These are phyloP conservation scores for Saguinus imperator DNA, from an alignment of 2,113 vertebrate species.

Conservation along the genomic window DNA sequence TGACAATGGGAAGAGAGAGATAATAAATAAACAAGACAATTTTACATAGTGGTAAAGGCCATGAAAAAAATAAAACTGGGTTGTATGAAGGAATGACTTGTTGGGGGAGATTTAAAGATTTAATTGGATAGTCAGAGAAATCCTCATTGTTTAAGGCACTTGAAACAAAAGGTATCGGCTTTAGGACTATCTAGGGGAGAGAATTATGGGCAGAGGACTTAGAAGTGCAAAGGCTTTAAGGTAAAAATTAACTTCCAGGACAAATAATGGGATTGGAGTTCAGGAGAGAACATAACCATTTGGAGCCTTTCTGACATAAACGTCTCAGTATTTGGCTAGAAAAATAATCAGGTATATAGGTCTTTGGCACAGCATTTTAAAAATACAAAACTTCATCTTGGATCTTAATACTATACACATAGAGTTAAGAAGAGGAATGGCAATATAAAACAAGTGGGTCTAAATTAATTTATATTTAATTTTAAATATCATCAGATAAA, in stretches of 20 bases:
- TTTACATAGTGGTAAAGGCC: neutral
- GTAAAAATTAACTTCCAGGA: neutral
- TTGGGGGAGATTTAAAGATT: neutral
- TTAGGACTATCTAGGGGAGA: neutral
- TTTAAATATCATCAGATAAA: neutral
- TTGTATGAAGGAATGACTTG: neutral
- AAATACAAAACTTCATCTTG: neutral
- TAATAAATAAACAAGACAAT: neutral
- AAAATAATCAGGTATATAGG: neutral
- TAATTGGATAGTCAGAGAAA: slow-evolving; percentile 15
- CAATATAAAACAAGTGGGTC: neutral
- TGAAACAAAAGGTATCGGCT: neutral
- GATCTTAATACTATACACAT: neutral
- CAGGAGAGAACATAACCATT: neutral
- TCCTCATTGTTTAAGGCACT: neutral
- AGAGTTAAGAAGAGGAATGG: neutral
- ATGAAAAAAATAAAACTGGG: neutral
- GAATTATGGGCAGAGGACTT: neutral
- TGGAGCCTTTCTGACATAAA: neutral
- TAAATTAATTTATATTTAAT: slow-evolving; percentile 22
- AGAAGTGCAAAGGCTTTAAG: neutral
- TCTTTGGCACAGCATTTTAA: neutral
- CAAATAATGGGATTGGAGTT: neutral
- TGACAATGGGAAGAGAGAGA: neutral
- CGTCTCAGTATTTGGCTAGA: neutral